Percentiles rank a stretch among this genome's conserved stretches.
phyloP scores from a whole-genome alignment of 2,888 invertebrate genomes.

The Nymphalis c-album region DNA sequence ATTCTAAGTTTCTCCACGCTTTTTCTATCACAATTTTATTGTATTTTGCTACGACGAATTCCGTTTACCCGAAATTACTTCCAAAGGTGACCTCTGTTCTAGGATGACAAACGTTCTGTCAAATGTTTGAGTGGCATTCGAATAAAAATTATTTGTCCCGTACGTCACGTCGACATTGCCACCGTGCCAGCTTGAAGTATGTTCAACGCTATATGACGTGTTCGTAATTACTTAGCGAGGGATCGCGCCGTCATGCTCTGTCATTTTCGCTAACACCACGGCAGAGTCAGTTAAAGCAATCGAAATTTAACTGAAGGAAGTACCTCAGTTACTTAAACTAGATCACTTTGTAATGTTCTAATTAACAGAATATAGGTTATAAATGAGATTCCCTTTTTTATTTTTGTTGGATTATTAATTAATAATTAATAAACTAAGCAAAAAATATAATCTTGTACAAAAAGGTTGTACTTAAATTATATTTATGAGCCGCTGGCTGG shows the following conservation, averaged over 20 bases:
- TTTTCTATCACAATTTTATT: background rate
- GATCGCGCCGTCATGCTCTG: constrained; percentile 74
- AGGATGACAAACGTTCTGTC: constrained; percentile 8
- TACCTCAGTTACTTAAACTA: background rate
- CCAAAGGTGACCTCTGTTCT: background rate
- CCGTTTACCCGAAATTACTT: background rate
- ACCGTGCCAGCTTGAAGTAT: constrained; percentile 48
- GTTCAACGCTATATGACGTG: constrained; percentile 66
- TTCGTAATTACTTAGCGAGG: constrained; percentile 76
- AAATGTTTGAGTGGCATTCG: constrained; percentile 5
- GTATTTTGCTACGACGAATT: background rate
- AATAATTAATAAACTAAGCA: too few relatives aligned
- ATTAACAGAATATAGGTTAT: background rate
- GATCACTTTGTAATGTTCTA: constrained; percentile 5
- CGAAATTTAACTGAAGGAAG: constrained; percentile 29
- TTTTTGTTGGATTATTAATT: too few relatives aligned
- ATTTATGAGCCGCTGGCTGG: too few relatives aligned
- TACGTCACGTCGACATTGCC: constrained; percentile 36
- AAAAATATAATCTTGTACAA: too few relatives aligned
- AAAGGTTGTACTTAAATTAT: too few relatives aligned
- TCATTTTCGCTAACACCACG: constrained; percentile 61
- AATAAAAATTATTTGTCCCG: constrained; percentile 38
- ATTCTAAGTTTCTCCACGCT: background rate
- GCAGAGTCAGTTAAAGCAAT: constrained; percentile 35
- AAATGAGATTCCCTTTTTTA: too few relatives aligned